These are phyloP conservation scores for Onychomys leucogaster DNA, from an alignment of 2,797 vertebrate genomes.

Conservation along the genomic window DNA sequence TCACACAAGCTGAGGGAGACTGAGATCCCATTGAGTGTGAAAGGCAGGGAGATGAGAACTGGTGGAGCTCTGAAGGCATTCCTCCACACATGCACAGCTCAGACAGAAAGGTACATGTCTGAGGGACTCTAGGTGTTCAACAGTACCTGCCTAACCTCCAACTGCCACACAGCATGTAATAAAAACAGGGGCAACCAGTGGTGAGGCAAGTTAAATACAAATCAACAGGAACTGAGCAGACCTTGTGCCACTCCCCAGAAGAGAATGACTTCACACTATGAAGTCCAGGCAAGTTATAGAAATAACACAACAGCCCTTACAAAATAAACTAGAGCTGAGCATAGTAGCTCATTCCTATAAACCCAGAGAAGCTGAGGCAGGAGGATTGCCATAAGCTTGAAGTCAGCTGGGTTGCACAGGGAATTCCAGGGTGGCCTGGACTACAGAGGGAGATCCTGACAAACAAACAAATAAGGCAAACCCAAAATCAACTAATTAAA, in stretches of 20 bases:
- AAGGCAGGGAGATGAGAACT: slow-evolving; percentile 16
- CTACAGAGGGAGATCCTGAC: neutral
- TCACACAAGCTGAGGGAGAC: neutral
- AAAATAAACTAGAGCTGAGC: neutral
- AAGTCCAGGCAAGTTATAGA: neutral
- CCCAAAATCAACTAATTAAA: neutral
- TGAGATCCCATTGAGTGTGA: neutral
- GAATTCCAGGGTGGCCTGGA: neutral
- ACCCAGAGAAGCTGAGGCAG: neutral
- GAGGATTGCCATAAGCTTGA: neutral
- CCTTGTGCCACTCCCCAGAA: neutral
- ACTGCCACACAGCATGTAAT: neutral
- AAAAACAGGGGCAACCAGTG: neutral
- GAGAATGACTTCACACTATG: neutral
- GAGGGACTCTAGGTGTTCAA: neutral
- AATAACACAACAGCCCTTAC: neutral
- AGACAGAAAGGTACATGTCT: neutral
- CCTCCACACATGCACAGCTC: neutral
- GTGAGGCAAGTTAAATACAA: neutral
- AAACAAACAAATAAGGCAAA: neutral
- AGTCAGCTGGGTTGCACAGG: neutral
- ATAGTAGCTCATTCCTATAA: too few species aligned
- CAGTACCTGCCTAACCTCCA: neutral
- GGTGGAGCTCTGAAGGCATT: neutral
- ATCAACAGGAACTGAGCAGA: neutral